Conservation (phyloP, 2,888 invertebrate species). For the Diachrysia chrysitis region DNA sequence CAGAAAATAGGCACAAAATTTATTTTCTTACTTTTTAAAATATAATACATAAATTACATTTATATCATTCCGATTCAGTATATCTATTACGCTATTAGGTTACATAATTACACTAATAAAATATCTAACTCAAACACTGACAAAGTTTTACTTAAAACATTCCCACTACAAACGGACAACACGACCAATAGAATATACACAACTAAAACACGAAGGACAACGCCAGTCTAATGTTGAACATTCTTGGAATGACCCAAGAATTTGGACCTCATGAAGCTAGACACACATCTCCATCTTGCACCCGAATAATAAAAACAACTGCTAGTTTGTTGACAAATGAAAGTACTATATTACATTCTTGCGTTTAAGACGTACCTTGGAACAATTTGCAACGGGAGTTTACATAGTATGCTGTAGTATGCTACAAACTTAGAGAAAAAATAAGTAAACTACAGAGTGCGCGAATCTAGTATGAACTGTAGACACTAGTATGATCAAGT, state of each 20-base stretch:
- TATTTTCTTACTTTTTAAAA: no score
- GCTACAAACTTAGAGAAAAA: no score
- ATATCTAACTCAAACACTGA: not conserved
- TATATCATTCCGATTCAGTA: no score
- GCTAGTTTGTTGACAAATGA: conserved; percentile 17
- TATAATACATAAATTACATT: no score
- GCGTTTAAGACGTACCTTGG: not conserved
- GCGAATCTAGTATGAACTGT: no score
- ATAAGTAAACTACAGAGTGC: no score
- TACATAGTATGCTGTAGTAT: not conserved
- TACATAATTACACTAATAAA: no score
- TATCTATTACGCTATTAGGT: no score
- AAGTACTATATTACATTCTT: conserved; percentile 8
- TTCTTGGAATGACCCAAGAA: conserved; percentile 39
- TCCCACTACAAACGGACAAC: not conserved
- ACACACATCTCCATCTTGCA: conserved; percentile 59
- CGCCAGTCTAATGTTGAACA: conserved; percentile 24
- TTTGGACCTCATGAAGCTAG: conserved; percentile 35
- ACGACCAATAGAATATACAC: not conserved
- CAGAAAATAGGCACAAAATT: no score
- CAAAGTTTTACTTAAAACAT: not conserved
- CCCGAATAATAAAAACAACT: conserved; percentile 64
- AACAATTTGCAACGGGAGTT: not conserved
- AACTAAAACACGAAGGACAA: conserved; percentile 13
- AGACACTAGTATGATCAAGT: no score